These are phyloP conservation scores for Trogon surrucura DNA, from an alignment of 2,113 vertebrate genomes.

Conservation along the genomic window DNA sequence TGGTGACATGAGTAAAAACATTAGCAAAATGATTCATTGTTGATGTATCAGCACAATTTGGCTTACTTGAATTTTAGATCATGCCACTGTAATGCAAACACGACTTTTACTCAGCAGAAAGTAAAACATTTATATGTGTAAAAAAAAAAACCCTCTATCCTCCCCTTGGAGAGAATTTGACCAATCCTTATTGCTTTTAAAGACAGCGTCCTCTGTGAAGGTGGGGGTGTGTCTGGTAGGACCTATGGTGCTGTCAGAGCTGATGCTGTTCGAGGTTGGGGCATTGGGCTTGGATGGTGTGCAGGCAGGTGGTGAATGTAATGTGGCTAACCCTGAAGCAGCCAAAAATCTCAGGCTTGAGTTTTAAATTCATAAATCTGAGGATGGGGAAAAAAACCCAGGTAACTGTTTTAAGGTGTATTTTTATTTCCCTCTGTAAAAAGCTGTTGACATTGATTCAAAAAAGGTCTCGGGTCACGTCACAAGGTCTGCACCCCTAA, in stretches of 20 bases:
- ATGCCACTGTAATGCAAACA: background rate
- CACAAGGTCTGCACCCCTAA: background rate
- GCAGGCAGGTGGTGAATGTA: background rate
- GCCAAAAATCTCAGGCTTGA: background rate
- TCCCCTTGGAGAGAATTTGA: background rate
- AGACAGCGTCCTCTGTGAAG: background rate
- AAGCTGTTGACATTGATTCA: background rate
- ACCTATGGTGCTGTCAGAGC: background rate
- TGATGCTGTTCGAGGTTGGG: background rate
- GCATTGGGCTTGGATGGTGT: background rate
- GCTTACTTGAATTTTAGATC: constrained; percentile 26
- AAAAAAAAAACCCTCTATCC: background rate
- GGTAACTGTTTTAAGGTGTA: background rate
- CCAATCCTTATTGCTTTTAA: background rate
- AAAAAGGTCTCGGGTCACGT: fast-evolving
- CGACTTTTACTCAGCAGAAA: background rate
- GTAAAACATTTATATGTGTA: background rate
- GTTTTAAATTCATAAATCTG: background rate
- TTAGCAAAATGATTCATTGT: background rate
- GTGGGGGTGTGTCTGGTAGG: background rate
- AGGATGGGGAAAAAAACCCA: background rate
- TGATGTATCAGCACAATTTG: constrained; percentile 24
- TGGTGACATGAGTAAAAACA: background rate
- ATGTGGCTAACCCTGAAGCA: background rate
- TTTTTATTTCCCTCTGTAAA: background rate